phyloP scores from a whole-genome alignment of 37 sponge, comb jelly and placozoan genomes.

The Trichoplax adhaerens region DNA sequence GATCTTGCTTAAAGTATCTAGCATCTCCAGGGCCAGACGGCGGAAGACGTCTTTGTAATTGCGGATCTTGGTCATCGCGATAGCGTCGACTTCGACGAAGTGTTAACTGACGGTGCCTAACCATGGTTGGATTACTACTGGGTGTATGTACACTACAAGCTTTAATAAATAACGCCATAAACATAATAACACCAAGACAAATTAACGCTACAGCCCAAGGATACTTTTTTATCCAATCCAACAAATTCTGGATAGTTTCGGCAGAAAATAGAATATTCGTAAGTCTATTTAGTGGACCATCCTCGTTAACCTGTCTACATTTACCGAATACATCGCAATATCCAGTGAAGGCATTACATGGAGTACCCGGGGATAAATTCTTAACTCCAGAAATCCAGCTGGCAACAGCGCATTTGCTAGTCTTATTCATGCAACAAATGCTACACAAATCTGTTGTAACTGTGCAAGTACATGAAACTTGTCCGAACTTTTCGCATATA shows the following conservation, averaged over 20 bases:
- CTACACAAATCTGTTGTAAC: slow-evolving; percentile 16
- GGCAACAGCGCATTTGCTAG: too few relatives aligned
- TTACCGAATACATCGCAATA: slow-evolving; percentile 51
- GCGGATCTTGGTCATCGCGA: too few relatives aligned
- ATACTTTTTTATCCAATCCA: slow-evolving; percentile 3
- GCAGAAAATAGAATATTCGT: slow-evolving; percentile 3
- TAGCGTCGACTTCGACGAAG: too few relatives aligned
- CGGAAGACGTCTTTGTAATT: too few relatives aligned
- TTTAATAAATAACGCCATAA: slow-evolving; percentile 36
- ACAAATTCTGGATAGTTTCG: slow-evolving; percentile 1
- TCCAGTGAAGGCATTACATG: slow-evolving; percentile 37
- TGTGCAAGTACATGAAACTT: slow-evolving; percentile 29
- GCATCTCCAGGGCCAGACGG: too few relatives aligned
- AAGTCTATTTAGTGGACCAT: slow-evolving; percentile 16
- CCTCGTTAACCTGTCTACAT: slow-evolving; percentile 16
- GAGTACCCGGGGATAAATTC: slow-evolving; percentile 7
- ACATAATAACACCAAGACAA: slow-evolving; percentile 30
- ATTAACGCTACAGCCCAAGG: slow-evolving; percentile 18
- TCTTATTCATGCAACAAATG: slow-evolving; percentile 23
- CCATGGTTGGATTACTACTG: too few relatives aligned
- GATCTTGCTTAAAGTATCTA: too few relatives aligned
- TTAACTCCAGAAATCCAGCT: not conserved
- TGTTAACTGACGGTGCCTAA: too few relatives aligned
- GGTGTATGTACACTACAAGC: too few relatives aligned
- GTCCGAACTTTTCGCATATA: slow-evolving; percentile 24